A percentile compares a stretch with the other conserved stretches of the same genome.
Conservation (phyloP, 2,888 invertebrate genomes). For the Nephrotoma flavescens region DNA sequence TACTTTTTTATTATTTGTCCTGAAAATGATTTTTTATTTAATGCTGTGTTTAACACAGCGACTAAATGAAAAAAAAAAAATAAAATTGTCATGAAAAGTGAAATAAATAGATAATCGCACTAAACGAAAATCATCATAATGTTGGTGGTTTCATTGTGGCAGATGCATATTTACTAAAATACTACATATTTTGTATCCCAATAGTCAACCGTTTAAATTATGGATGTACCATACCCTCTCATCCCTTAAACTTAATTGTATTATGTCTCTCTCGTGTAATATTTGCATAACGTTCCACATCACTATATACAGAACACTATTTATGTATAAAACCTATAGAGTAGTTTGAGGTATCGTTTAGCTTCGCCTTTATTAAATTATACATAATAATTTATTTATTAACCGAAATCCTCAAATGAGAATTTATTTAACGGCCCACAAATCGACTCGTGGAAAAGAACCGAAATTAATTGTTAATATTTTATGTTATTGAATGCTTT, state of each 20-base stretch:
- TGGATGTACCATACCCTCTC: neutral
- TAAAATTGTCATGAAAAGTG: neutral
- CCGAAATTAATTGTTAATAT: neutral
- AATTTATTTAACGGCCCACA: neutral
- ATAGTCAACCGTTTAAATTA: neutral
- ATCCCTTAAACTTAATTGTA: neutral
- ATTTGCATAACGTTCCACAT: neutral
- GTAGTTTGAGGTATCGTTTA: neutral
- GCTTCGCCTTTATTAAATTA: neutral
- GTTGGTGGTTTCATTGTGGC: neutral
- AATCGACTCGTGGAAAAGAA: neutral
- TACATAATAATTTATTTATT: neutral
- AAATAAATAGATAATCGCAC: neutral
- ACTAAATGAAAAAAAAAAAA: neutral
- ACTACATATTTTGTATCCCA: too few species aligned
- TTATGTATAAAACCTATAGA: neutral
- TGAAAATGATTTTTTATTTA: neutral
- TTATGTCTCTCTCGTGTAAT: neutral
- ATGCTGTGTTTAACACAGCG: neutral
- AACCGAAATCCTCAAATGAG: neutral
- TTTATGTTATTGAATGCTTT: neutral
- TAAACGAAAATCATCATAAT: neutral
- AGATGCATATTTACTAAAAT: neutral
- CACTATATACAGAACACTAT: neutral
- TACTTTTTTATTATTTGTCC: neutral